phyloP scores from a whole-genome alignment of 2,113 vertebrate species.

The Perccottus glenii region DNA sequence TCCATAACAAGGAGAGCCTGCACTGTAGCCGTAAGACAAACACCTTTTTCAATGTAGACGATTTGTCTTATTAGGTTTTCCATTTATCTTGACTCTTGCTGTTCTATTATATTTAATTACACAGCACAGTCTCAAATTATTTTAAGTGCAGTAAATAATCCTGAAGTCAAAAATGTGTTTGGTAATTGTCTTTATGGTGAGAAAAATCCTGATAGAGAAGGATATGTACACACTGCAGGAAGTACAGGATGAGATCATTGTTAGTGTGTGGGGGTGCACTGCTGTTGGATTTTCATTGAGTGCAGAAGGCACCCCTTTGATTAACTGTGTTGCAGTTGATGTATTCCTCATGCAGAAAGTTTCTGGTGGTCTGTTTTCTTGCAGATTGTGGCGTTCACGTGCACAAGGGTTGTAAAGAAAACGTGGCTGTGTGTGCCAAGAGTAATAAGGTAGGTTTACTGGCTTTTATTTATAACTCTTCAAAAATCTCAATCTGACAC shows the following conservation, averaged over 20 bases:
- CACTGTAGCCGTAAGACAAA: conserved; percentile 85
- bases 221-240: conserved; percentile 1
- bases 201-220: neutral
- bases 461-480: neutral
- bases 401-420: conserved; percentile 88
- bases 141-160: too few species aligned
- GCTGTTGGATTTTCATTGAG: neutral
- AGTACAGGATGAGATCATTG: conserved; percentile 12
- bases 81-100: too few species aligned
- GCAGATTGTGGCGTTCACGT: conserved; percentile 85
- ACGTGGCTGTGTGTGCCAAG: conserved; percentile 80
- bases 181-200: too few species aligned
- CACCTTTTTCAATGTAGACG: neutral
- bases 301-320: neutral
- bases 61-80: neutral
- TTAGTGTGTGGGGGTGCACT: conserved; percentile 5
- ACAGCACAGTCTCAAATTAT: too few species aligned
- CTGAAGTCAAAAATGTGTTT: neutral
- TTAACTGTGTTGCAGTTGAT: neutral
- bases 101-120: too few species aligned
- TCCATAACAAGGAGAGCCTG: conserved; percentile 84
- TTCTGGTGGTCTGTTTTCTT: conserved; percentile 6
- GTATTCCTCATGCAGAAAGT: neutral
- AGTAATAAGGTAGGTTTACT: conserved; percentile 82
- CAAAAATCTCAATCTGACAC: neutral